phyloP scores from a whole-genome alignment of 2,888 invertebrate genomes.

The Pediacus dermestoides region DNA sequence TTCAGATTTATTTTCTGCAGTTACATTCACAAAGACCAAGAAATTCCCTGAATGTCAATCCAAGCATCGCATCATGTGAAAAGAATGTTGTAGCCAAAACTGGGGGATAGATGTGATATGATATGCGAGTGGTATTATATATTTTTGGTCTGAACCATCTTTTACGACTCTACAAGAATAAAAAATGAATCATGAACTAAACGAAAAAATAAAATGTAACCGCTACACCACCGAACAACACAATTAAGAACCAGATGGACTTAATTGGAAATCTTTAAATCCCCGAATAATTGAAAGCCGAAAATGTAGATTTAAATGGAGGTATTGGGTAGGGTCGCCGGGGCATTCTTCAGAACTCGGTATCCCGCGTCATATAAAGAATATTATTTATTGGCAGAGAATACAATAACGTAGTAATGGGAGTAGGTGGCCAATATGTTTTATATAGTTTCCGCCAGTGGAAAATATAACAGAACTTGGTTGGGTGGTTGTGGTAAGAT shows the following conservation, averaged over 20 bases:
- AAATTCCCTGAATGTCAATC: no score
- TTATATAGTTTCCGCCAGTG: no score
- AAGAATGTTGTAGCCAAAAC: no score
- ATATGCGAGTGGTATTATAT: no score
- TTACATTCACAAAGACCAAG: no score
- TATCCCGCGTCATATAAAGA: constrained; percentile 47
- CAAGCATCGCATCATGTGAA: no score
- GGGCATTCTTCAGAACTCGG: constrained; percentile 30
- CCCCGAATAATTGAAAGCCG: constrained; percentile 43
- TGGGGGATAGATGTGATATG: no score
- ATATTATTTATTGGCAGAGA: constrained; percentile 50
- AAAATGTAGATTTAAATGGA: constrained; percentile 35
- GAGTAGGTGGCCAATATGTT: constrained; percentile 33
- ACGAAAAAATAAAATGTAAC: constrained; percentile 10
- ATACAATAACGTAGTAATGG: constrained; percentile 50
- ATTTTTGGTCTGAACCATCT: no score
- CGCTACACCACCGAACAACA: constrained; percentile 29
- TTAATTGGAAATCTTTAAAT: constrained; percentile 44
- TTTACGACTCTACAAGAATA: no score
- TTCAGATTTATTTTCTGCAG: no score
- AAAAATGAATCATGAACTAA: constrained; percentile 1
- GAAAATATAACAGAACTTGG: constrained; percentile 13
- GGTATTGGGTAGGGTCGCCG: constrained; percentile 18
- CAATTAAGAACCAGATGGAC: constrained; percentile 44
- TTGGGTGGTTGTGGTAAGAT: constrained; percentile 27